A percentile compares a stretch with the other conserved stretches of the same genome.
These are phyloP conservation scores for Chitala chitala DNA, from an alignment of 2,113 vertebrate genomes.

Conservation along the genomic window DNA sequence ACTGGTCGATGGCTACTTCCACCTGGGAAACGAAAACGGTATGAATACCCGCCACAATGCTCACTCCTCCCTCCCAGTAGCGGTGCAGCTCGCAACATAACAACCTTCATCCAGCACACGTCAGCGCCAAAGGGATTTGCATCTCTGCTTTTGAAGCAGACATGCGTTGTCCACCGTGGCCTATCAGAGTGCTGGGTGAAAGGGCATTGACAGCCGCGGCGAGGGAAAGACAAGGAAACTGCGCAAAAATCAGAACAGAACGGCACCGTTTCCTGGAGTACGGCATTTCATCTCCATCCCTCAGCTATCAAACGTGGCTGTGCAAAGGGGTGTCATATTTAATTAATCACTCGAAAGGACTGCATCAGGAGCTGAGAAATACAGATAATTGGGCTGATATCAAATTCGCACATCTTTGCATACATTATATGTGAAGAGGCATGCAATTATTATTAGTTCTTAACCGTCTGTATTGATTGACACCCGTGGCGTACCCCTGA, in stretches of 20 bases:
- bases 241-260: background rate
- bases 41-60: constrained; percentile 17
- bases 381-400: constrained; percentile 61
- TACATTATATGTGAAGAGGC: constrained; percentile 53
- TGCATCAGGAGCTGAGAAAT: constrained; percentile 53
- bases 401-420: constrained; percentile 52
- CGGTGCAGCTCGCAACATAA: background rate
- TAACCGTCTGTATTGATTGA: constrained; percentile 9
- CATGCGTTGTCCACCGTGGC: no score
- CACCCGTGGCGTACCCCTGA: background rate
- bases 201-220: background rate
- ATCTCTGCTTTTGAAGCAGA: no score
- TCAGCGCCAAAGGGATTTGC: background rate
- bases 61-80: background rate
- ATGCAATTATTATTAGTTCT: constrained; percentile 42
- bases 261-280: background rate
- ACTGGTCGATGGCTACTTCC: constrained; percentile 85
- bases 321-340: constrained; percentile 57
- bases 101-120: no score
- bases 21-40: constrained; percentile 77
- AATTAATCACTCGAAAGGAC: constrained; percentile 54
- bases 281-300: constrained; percentile 24
- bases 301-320: constrained; percentile 33
- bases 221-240: background rate
- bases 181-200: no score